phyloP scores from a whole-genome alignment of 35 echinoderm and acorn worm species.

The Heliocidaris erythrogramma region DNA sequence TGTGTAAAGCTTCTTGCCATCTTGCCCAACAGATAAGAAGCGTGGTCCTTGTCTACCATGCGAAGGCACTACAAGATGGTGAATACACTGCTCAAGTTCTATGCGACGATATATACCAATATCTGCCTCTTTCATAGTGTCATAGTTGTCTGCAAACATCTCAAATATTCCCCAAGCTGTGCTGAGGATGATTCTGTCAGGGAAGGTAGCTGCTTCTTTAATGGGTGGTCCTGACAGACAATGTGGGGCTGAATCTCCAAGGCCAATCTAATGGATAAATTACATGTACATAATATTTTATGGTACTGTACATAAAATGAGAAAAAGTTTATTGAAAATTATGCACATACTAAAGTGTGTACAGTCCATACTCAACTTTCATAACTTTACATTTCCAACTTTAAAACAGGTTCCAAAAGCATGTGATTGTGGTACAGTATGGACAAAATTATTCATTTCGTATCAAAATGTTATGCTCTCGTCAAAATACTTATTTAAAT shows the following conservation, averaged over 20 bases:
- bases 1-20: conserved; percentile 6
- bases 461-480: too few relatives aligned
- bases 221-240: conserved; percentile 9
- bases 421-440: too few relatives aligned
- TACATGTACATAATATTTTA: too few relatives aligned
- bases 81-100: background rate
- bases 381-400: too few relatives aligned
- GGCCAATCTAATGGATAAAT: background rate
- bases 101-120: background rate
- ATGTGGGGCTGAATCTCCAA: background rate
- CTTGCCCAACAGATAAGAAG: conserved; percentile 28
- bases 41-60: background rate
- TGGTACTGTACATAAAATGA: too few relatives aligned
- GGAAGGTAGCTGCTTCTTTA: conserved; percentile 35
- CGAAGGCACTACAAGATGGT: conserved; percentile 29
- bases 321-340: too few relatives aligned
- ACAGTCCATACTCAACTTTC: too few relatives aligned
- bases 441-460: too few relatives aligned
- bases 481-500: too few relatives aligned
- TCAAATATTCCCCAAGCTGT: conserved; percentile 47
- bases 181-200: conserved; percentile 49
- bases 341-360: too few relatives aligned
- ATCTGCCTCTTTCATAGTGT: background rate
- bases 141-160: conserved; percentile 43
- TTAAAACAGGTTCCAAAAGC: too few relatives aligned